Conservation (phyloP, 2,888 invertebrate genomes). For the Campopleginae sp. region DNA sequence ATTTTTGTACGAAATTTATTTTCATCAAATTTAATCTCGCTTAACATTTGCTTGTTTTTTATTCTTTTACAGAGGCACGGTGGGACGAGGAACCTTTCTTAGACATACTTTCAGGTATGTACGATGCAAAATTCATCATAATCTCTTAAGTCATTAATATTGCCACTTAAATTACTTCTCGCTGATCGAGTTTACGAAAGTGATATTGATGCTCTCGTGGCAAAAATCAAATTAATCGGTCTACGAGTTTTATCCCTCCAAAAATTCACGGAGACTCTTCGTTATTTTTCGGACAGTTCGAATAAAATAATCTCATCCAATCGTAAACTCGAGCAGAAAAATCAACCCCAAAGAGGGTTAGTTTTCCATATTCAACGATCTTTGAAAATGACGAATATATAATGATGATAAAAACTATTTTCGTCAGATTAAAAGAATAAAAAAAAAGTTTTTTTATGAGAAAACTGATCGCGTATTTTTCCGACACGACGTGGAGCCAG, state of each 20-base stretch:
- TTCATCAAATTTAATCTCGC: background rate
- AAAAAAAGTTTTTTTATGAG: background rate
- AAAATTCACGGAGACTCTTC: no score
- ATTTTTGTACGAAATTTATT: background rate
- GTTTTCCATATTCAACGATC: background rate
- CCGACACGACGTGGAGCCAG: background rate
- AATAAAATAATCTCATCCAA: no score
- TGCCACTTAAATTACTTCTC: background rate
- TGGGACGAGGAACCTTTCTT: slow-evolving; percentile 1
- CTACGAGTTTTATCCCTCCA: background rate
- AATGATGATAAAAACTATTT: background rate
- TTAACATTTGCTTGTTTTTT: background rate
- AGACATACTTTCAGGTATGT: slow-evolving; percentile 31
- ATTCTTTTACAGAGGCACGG: slow-evolving; percentile 23
- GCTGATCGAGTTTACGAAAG: background rate
- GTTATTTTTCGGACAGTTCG: no score
- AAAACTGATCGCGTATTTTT: background rate
- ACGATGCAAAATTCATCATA: background rate
- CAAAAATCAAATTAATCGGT: background rate
- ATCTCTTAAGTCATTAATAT: background rate
- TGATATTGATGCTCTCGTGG: background rate
- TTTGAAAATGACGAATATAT: background rate
- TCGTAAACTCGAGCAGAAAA: no score
- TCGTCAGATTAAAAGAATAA: background rate
- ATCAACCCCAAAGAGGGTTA: background rate